These are phyloP conservation scores for Lycaon pictus DNA, from an alignment of 2,113 vertebrate species.

Conservation along the genomic window DNA sequence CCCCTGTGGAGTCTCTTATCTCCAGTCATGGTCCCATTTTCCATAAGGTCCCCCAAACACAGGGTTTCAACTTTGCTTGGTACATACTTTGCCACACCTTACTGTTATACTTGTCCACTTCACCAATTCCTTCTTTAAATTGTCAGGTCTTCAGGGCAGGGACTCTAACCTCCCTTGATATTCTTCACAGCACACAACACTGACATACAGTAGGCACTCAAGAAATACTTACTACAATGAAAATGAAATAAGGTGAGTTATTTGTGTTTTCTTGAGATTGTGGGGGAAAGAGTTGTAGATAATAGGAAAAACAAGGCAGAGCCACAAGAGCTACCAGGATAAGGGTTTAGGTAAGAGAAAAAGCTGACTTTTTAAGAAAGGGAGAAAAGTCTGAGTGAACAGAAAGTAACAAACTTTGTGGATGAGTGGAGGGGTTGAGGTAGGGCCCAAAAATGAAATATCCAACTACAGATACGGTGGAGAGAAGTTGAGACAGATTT, in stretches of 20 bases:
- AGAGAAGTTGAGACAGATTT: background rate
- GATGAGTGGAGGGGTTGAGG: background rate
- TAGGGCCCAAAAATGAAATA: background rate
- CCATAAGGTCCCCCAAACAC: background rate
- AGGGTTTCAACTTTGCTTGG: background rate
- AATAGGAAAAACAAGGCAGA: slow-evolving; percentile 9
- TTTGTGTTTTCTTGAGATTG: slow-evolving; percentile 19
- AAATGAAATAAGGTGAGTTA: background rate
- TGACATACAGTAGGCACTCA: background rate
- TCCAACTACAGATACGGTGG: background rate
- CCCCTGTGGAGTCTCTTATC: background rate
- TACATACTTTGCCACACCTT: background rate
- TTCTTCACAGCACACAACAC: background rate
- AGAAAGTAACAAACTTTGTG: background rate
- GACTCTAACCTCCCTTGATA: background rate
- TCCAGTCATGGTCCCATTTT: background rate
- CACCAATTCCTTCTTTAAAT: background rate
- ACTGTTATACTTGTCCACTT: background rate
- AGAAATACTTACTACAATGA: slow-evolving; percentile 11
- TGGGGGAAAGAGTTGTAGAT: background rate
- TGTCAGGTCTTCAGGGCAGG: background rate
- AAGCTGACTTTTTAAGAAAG: background rate
- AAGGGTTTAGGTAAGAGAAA: background rate
- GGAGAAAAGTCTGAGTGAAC: background rate
- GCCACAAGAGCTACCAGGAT: background rate